Evolutionary conservation across 2,888 invertebrate species (phyloP), one percentile per base, ranked within the genome.

Genomic region (Amblyjoppa proteus): DNA sequence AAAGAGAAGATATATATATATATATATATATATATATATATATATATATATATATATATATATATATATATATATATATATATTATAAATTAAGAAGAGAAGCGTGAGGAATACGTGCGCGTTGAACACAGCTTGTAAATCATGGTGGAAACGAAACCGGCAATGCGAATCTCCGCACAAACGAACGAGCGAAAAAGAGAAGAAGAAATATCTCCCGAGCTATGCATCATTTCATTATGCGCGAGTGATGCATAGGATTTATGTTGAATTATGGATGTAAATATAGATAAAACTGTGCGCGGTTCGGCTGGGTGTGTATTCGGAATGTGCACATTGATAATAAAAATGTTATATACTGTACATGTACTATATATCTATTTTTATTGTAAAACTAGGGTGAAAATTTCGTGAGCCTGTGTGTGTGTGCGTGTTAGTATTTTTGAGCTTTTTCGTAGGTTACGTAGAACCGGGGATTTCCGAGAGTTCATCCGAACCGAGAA

Each of bases 141-240:
- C 79, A 79, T 66, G 70, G 80, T 66, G 69, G 73, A 76, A 80
- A 78, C 75, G 78, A 79, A 81, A 41, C 64, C 41, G 56, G n/a
- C 71, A 80, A 73, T 69, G 78, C 31, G 76, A 76, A 82, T 79
- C 61, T 66, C 38, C 61, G 34, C 71, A 71, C 73, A 80, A 25
- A 83, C 53, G 58, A 68, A 38, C 69, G 51, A 71, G 77, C 74
- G 49, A 61, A 80, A 77, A 58, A 49, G 66, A 81, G 64, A 83
- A 73, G 70, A 45, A 83, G 77, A 74, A 70, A 41, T 45, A 38
- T 77, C 66, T 83, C 51, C 58, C 53, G 49, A 73, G 78, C 78
- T 58, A 83, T 83, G 84, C 83, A 87, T 84, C 88, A 86, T 88
- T 87, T 87, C 64, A 87, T 86, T 88, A 85, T 79, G 77, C 82